Evolutionary conservation across 2,888 invertebrate genomes (phyloP), one percentile per base, ranked within the genome.

Genomic region (Agrotis ipsilon): DNA sequence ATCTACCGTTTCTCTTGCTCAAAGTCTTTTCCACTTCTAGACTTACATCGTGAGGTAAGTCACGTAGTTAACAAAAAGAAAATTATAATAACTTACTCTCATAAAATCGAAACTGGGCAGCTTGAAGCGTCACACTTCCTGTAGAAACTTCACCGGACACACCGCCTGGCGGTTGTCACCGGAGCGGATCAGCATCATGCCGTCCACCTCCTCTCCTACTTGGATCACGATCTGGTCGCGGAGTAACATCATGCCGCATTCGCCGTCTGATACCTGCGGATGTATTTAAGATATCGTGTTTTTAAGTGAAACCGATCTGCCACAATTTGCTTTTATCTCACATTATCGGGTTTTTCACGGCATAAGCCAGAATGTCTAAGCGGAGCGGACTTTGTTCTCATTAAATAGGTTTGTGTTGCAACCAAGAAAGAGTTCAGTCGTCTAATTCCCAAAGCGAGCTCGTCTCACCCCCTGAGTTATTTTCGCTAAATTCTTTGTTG

Each of bases 191-290:
- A 98, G 98, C 77, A 99, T 98, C 97, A 99, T 98, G 39, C 99
- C 99, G 88, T 99, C 98, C 0, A 98, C 97, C 90, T 99, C 99
- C 80, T 99, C 99, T 3, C 98, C 98, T 13, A 98, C 97, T 92
- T 97, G 97, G 86, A 99, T 98, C 71, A 99, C 99, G 89, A 99
- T 99, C 97, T 99, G 98, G 94, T 99, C 99, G 88, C 98, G 97
- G 62, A 98, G 96, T 60, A 99, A 96, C 96, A 98, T 98, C 88
- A 98, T 94, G 1, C 97, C 97, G 82, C 97, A 98, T 85, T 98
- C 98, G 1, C 98, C 98, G 84, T 99, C 98, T 3, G 98, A 98
- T 48, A 99, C 98, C 96, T 99, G 98, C 27, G 98, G 96, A 91
- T 68, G 0, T 11, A 39, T 11, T 39, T 11, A 11, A 39, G 39